Base-by-base conservation (phyloP, 2,113 vertebrate species). In the Lathamus discolor region DNA sequence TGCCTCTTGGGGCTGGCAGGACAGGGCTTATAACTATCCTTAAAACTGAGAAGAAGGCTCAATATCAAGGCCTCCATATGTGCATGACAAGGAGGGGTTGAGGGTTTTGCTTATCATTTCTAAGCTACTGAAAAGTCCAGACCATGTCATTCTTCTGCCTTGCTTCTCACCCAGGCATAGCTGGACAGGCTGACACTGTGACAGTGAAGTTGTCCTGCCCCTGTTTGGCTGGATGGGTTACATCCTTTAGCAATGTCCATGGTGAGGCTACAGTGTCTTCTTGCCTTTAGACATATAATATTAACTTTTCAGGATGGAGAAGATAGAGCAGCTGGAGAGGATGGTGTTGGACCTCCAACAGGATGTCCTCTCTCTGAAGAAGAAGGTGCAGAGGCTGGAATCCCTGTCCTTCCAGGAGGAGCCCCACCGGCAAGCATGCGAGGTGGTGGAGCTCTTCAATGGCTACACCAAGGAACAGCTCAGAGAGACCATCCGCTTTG, bases 381-480 rank as follows among this genome's bases (percentile, higher is more conserved):
- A 83, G 92, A 97, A 97, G 52, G 95, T 97, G 33, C 96, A 97
- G 69, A 82, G 59, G 68, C 72, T 97, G 91, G 97, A 97, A 66
- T 92, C 95, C 5, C 37, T 96, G 25, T 93, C 96, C 49, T 86
- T 93, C 31, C 93, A 95, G 73, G 97, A 96, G 79, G 93, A 96
- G 4, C 86, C 91, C 9, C 81, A 83, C 27, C 28, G 86, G 12
- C 96, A 92, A 28, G 78, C 78, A 0, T 91, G 93, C 0, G 93
- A 96, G 69, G 92, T 91, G 51, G 82, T 96, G 24, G 96, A 97
- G 52, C 95, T 96, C 22, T 97, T 97, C 88, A 97, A 96, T 0
- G 96, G 97, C 51, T 97, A 96, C 92, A 97, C 94, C n/a, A 96
- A 95, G 39, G 96, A 97, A 8, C 95, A 97, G 66, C 93, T 97